Percentiles rank a stretch among this genome's conserved stretches.
Evolutionary conservation across 2,888 invertebrate genomes (phyloP).

Genomic region (Erebia palarica): DNA sequence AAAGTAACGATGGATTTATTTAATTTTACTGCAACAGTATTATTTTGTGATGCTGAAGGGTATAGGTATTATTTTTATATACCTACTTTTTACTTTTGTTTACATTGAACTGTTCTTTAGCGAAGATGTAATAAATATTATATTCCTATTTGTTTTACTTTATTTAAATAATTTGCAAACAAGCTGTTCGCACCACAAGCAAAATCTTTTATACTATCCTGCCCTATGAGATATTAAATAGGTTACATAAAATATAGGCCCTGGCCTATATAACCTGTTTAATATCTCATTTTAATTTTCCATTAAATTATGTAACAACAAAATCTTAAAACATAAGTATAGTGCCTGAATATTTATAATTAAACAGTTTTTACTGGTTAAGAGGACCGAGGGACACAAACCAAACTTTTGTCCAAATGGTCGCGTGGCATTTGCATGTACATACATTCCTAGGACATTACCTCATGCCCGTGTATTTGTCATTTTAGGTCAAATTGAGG

Average conservation of each 20-base stretch:
- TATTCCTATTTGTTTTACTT: background rate
- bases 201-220: background rate
- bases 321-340: background rate
- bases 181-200: background rate
- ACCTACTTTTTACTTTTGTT: background rate
- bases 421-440: constrained; percentile 35
- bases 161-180: background rate
- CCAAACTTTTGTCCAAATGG: background rate
- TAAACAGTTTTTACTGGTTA: background rate
- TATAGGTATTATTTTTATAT: background rate
- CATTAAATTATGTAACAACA: background rate
- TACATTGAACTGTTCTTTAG: background rate
- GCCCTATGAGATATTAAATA: too few species aligned
- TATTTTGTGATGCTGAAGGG: background rate
- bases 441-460: constrained; percentile 37
- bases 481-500: constrained; percentile 68
- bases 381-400: background rate
- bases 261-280: background rate
- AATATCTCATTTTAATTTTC: background rate
- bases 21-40: background rate
- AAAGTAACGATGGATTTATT: background rate
- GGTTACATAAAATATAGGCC: too few species aligned
- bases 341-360: background rate
- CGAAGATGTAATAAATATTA: background rate
- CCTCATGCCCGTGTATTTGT: constrained; percentile 60